A percentile compares a stretch with the other conserved stretches of the same genome.
These are phyloP conservation scores for Celastrina argiolus DNA, from an alignment of 2,888 invertebrate species.

Conservation along the genomic window DNA sequence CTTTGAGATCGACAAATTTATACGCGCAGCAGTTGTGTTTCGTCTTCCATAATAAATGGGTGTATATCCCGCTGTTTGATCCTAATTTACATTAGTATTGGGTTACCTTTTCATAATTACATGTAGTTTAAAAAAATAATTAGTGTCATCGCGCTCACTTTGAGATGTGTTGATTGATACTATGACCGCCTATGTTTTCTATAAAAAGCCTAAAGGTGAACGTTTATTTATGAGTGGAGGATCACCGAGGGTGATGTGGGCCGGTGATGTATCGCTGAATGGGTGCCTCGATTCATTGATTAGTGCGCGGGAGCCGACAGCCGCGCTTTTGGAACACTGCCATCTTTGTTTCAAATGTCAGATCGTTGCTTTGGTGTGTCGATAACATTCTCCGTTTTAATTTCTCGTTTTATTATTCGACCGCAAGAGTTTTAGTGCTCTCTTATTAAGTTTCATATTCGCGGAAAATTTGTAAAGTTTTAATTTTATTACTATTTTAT, in stretches of 20 bases:
- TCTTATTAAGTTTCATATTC: conserved; percentile 14
- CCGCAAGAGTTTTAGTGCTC: conserved; percentile 15
- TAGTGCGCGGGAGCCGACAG: conserved; percentile 35
- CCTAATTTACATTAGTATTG: not conserved
- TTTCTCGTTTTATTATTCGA: conserved; percentile 20
- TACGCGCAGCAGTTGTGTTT: not conserved
- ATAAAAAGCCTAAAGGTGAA: conserved; percentile 21
- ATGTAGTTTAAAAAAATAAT: not conserved
- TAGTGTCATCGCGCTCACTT: conserved; percentile 14
- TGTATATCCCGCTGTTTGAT: not conserved
- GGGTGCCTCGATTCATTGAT: conserved; percentile 41
- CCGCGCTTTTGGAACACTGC: conserved; percentile 37
- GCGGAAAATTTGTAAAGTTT: conserved; percentile 12
- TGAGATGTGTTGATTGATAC: conserved; percentile 6
- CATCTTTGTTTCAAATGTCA: conserved; percentile 42
- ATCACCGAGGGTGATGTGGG: conserved; percentile 25
- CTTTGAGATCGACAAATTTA: not conserved
- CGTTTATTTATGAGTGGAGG: conserved; percentile 16
- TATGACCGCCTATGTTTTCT: conserved; percentile 8
- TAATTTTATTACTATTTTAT: conserved; percentile 10
- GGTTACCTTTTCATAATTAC: conserved; percentile 3
- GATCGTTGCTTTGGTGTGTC: conserved; percentile 32
- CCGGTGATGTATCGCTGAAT: conserved; percentile 33
- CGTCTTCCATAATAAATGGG: not conserved
- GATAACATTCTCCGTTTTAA: conserved; percentile 27